phyloP scores from a whole-genome alignment of 92 coral and sea anemone species.

The Umimayanthus kanabou region DNA sequence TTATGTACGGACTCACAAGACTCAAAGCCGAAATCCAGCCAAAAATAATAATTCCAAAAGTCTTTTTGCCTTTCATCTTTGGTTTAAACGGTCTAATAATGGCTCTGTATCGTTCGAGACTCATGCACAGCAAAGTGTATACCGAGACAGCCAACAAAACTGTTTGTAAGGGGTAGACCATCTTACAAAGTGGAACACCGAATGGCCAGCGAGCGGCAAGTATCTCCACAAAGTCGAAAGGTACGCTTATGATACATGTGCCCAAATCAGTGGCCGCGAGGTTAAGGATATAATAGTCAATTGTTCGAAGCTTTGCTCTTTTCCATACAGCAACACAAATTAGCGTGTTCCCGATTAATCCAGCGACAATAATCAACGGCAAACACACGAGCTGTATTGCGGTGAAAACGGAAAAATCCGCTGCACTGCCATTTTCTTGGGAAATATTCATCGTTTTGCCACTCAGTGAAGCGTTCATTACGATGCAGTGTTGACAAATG shows the following conservation, averaged over 20 bases:
- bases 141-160: slow-evolving; percentile 75
- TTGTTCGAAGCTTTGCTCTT: slow-evolving; percentile 74
- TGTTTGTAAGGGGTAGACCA: slow-evolving; percentile 60
- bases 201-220: slow-evolving; percentile 71
- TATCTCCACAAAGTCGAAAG: slow-evolving; percentile 77
- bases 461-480: neutral
- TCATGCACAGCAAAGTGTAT: slow-evolving; percentile 78
- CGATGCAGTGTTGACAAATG: neutral
- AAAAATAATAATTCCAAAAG: slow-evolving; percentile 44
- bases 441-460: slow-evolving; percentile 10
- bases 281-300: slow-evolving; percentile 74
- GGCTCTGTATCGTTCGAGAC: slow-evolving; percentile 78
- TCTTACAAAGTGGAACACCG: slow-evolving; percentile 65
- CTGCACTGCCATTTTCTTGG: neutral
- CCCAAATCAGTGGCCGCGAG: slow-evolving; percentile 58
- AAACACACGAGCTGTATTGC: slow-evolving; percentile 73
- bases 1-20: slow-evolving; percentile 72
- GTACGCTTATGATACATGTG: slow-evolving; percentile 67
- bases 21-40: slow-evolving; percentile 67
- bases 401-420: neutral
- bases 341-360: slow-evolving; percentile 70
- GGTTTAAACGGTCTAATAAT: slow-evolving; percentile 80
- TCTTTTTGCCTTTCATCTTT: slow-evolving; percentile 62
- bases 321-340: slow-evolving; percentile 77
- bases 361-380: slow-evolving; percentile 72